Percentiles rank a stretch among this genome's conserved stretches.
phyloP scores from a whole-genome alignment of 35 echinoderm and acorn worm species.

The Patiria miniata region DNA sequence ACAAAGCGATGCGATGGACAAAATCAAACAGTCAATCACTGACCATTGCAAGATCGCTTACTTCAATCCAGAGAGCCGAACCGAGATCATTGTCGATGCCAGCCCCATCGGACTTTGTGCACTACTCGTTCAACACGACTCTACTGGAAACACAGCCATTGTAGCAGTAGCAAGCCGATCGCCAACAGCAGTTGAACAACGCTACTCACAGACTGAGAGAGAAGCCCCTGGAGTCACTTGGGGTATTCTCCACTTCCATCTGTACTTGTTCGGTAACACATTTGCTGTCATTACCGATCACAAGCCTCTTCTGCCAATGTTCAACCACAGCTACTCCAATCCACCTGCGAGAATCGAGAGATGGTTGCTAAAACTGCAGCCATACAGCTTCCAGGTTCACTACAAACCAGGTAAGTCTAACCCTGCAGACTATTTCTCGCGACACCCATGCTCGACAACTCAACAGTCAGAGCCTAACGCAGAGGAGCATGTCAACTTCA shows the following conservation, averaged over 20 bases:
- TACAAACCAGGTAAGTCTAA: constrained; percentile 67
- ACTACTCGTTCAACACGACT: constrained; percentile 45
- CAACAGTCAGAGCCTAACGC: constrained; percentile 32
- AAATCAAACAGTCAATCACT: constrained; percentile 54
- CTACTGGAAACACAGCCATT: too few species aligned
- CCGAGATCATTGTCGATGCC: constrained; percentile 68
- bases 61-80: constrained; percentile 47
- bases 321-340: constrained; percentile 61
- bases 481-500: constrained; percentile 69
- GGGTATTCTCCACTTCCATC: constrained; percentile 70
- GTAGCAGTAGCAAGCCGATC: constrained; percentile 51
- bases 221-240: constrained; percentile 77
- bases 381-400: constrained; percentile 65
- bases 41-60: constrained; percentile 61
- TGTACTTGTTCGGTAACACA: constrained; percentile 71
- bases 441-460: constrained; percentile 58
- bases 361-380: constrained; percentile 79
- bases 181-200: constrained; percentile 45
- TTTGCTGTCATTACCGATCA: constrained; percentile 80
- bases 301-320: constrained; percentile 78
- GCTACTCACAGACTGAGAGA: constrained; percentile 71
- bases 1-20: constrained; percentile 55
- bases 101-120: constrained; percentile 67
- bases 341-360: constrained; percentile 84
- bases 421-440: constrained; percentile 77